phyloP scores from a whole-genome alignment of 2,797 vertebrate genomes.

The Masticophis lateralis region DNA sequence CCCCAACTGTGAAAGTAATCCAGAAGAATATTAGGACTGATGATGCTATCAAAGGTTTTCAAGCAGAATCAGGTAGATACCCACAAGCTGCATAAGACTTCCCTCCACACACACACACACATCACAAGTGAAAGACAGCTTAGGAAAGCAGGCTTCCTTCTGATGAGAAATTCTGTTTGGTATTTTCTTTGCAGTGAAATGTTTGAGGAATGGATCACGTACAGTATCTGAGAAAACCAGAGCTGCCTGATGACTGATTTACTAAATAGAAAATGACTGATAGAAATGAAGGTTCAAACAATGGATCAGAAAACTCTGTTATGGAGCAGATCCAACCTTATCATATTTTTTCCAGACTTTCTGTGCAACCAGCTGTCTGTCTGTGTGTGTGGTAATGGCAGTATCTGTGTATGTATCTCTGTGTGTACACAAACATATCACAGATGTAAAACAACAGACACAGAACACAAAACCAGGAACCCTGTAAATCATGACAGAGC shows the following conservation, averaged over 20 bases:
- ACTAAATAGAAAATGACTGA: slow-evolving; percentile 35
- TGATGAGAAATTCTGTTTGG: slow-evolving; percentile 40
- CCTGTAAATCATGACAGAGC: slow-evolving; percentile 20
- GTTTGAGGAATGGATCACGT: slow-evolving; percentile 6
- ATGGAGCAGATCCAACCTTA: slow-evolving; percentile 30
- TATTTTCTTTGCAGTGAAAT: slow-evolving; percentile 49
- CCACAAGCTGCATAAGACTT: slow-evolving; percentile 21
- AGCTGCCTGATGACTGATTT: slow-evolving; percentile 21
- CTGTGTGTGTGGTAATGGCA: not conserved
- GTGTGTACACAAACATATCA: not conserved
- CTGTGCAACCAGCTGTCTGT: not conserved
- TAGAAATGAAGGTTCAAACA: slow-evolving; percentile 52
- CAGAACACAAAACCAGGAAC: slow-evolving; percentile 12
- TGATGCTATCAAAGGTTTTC: not conserved
- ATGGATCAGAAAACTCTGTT: slow-evolving; percentile 3
- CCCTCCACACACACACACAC: slow-evolving; percentile 11
- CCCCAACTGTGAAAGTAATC: not conserved
- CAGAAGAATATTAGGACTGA: not conserved
- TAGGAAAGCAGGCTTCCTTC: slow-evolving; percentile 36
- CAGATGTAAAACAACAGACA: slow-evolving; percentile 10
- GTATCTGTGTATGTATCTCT: not conserved
- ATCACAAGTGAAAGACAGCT: slow-evolving; percentile 21
- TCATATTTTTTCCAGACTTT: slow-evolving; percentile 5
- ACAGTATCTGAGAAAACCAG: slow-evolving; percentile 25
- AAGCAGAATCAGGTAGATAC: not conserved